Evolutionary conservation across 2,888 invertebrate genomes (phyloP).

Genomic region (Labia minor): DNA sequence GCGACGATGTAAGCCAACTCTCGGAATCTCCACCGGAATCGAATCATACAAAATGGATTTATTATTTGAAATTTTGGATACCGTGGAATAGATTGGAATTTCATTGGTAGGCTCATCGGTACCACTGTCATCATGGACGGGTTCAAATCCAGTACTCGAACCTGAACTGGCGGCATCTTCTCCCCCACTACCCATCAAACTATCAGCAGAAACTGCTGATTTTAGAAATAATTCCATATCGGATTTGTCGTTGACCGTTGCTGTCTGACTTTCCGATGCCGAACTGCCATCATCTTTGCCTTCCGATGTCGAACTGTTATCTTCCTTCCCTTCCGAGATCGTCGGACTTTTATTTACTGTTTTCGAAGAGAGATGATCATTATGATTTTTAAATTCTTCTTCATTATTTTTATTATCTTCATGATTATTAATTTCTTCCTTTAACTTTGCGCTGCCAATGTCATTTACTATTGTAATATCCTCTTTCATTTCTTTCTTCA

Average conservation of each 20-base stretch:
- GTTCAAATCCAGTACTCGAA: neutral
- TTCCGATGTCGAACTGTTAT: neutral
- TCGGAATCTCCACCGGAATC: neutral
- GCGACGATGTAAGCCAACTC: neutral
- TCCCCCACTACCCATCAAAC: neutral
- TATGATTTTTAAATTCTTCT: too few species aligned
- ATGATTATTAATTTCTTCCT: constrained; percentile 28
- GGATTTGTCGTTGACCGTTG: neutral
- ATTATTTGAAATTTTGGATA: neutral
- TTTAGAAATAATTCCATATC: neutral
- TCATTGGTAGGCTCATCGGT: neutral
- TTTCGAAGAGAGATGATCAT: neutral
- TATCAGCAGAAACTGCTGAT: neutral
- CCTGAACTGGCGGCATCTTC: neutral
- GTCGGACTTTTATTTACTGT: neutral
- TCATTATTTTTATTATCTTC: constrained; percentile 27
- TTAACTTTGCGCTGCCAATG: constrained; percentile 26
- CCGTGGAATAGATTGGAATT: neutral
- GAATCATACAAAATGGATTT: neutral
- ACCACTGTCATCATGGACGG: neutral
- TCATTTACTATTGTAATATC: neutral
- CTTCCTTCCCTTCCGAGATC: neutral
- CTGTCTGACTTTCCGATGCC: neutral
- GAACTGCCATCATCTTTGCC: neutral
- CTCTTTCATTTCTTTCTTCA: neutral